Evolutionary conservation across 2,888 invertebrate species (phyloP), one percentile per base, ranked within the genome.

Genomic region (Tetragonula carbonaria): DNA sequence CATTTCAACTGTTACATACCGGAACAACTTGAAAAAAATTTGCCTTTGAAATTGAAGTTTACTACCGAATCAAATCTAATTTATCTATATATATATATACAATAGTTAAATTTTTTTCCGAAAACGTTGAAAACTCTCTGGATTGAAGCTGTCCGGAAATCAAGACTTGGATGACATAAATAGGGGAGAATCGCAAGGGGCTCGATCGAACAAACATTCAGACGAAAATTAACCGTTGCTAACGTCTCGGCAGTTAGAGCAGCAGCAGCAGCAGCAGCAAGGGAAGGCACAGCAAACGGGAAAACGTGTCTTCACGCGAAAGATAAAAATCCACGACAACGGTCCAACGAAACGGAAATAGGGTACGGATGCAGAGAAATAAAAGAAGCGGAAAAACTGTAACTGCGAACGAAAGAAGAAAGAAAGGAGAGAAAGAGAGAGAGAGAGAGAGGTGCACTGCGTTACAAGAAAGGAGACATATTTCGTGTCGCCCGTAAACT

Each of bases 401-500:
- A 45, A 45, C 45, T 8, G 45, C 8, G 8, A 45, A 14, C 14
- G 18, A 38, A 2, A 63, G 33, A 21, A 33, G 16, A 45, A 33
- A 11, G 38, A 5, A 18, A 4, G 33, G 16, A 45, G 21, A 11
- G 38, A 5, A 18, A 4, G 33, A 33, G 57, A 33, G 21, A 14
- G 55, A n/a, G 55, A 51, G 38, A 28, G n/a, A 23, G 18, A 45
- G 45, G 57, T 63, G 74, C 78, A 59, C 71, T 78, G 66, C 70
- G 82, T 18, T 57, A 66, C 71, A 70, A 74, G 79, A 85, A 71
- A 45, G 59, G 45, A 74, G 78, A 78, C 85, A 86, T 86, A 86
- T 85, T 85, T 79, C 82, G 86, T 21, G 74, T 77, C 33, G 74
- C 71, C 38, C 77, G 86, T 85, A 86, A 86, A 86, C 74, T 74